phyloP scores from a whole-genome alignment of 2,888 invertebrate species.

The Sycophila texana region DNA sequence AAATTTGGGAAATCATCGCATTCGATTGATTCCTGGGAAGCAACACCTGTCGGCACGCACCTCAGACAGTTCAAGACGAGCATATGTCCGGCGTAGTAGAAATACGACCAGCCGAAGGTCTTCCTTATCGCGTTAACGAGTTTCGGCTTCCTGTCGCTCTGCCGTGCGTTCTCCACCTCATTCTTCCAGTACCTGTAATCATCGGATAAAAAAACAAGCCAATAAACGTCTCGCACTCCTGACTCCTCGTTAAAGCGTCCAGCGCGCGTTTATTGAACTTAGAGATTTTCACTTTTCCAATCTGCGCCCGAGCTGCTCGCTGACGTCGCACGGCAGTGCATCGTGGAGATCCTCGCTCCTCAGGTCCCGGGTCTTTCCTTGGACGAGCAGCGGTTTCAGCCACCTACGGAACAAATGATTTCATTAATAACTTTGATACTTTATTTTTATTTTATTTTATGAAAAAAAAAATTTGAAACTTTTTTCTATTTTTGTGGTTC shows the following conservation, averaged over 20 bases:
- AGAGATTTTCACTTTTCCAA: slow-evolving; percentile 78
- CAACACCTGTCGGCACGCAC: slow-evolving; percentile 64
- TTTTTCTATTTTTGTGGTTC: too few species aligned
- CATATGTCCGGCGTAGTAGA: slow-evolving; percentile 79
- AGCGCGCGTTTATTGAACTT: slow-evolving; percentile 4
- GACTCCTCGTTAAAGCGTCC: background rate
- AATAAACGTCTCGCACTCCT: background rate
- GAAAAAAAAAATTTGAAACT: too few species aligned
- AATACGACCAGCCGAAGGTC: slow-evolving; percentile 80
- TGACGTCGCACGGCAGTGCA: slow-evolving; percentile 79
- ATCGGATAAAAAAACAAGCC: background rate
- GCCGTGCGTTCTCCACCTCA: slow-evolving; percentile 77
- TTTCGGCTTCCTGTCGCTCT: slow-evolving; percentile 78
- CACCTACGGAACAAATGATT: slow-evolving; percentile 77
- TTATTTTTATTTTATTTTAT: background rate
- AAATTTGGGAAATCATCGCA: too few species aligned
- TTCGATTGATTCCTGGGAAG: too few species aligned
- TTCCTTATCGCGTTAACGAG: slow-evolving; percentile 79
- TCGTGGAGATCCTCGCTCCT: slow-evolving; percentile 82
- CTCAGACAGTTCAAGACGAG: slow-evolving; percentile 80
- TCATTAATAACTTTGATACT: background rate
- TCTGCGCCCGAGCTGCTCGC: slow-evolving; percentile 81
- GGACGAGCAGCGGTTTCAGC: slow-evolving; percentile 81
- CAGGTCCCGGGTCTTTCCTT: slow-evolving; percentile 81
- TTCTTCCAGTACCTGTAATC: slow-evolving; percentile 78